Evolutionary conservation across 2,888 invertebrate species (phyloP).

Genomic region (Caenorhabditis sp.): DNA sequence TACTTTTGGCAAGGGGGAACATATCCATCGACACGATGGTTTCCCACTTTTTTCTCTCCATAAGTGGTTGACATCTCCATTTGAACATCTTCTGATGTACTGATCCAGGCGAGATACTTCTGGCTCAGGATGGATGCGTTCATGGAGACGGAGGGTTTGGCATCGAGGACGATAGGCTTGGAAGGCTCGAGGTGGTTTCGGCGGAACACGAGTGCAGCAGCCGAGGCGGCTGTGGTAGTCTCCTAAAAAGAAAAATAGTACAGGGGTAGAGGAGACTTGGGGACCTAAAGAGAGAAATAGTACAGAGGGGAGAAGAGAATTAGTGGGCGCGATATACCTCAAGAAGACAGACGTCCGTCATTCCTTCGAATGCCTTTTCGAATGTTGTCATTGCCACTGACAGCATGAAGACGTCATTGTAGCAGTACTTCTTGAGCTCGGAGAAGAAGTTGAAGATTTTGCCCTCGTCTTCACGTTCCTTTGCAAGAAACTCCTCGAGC

Average conservation of each 20-base stretch:
- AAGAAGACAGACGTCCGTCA: background rate
- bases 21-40: background rate
- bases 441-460: slow-evolving; percentile 14
- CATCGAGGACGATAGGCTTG: slow-evolving; percentile 7
- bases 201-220: slow-evolving; percentile 12
- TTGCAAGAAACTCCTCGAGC: background rate
- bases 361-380: slow-evolving; percentile 9
- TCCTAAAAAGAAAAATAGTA: background rate
- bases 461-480: background rate
- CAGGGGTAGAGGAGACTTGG: no score
- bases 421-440: slow-evolving; percentile 8
- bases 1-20: background rate
- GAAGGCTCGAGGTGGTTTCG: slow-evolving; percentile 3
- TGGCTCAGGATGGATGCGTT: slow-evolving; percentile 10
- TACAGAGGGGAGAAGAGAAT: background rate
- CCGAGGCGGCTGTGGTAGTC: slow-evolving; percentile 18
- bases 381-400: background rate
- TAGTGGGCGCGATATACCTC: background rate
- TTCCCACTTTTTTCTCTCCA: slow-evolving; percentile 15
- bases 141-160: slow-evolving; percentile 11
- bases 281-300: no score
- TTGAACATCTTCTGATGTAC: background rate
- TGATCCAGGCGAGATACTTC: slow-evolving; percentile 24
- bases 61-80: background rate
- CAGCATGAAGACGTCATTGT: slow-evolving; percentile 26